A percentile compares a stretch with the other conserved stretches of the same genome.
These are phyloP conservation scores for Myrmecophaga tridactyla DNA, from an alignment of 2,113 vertebrate genomes.

Conservation along the genomic window DNA sequence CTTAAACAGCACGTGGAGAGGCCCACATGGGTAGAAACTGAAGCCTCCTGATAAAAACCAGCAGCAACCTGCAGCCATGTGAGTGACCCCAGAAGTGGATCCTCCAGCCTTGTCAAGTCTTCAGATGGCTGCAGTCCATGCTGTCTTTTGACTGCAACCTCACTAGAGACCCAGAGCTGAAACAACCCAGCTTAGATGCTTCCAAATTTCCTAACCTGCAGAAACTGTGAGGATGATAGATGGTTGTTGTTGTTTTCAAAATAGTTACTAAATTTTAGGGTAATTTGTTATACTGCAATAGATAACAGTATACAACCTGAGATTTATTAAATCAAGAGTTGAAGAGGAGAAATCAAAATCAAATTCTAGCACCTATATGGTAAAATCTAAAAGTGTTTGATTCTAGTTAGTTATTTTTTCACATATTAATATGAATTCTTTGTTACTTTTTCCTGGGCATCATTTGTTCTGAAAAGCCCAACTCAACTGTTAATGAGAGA, in stretches of 20 bases:
- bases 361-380: background rate
- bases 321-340: background rate
- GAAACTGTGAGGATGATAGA: too few species aligned
- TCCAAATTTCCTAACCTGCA: too few species aligned
- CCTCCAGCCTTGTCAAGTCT: background rate
- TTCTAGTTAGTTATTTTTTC: background rate
- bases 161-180: background rate
- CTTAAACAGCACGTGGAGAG: background rate
- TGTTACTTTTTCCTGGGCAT: background rate
- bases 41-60: background rate
- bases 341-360: conserved; percentile 1
- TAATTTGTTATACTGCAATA: background rate
- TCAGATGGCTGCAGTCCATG: background rate
- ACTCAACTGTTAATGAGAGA: background rate
- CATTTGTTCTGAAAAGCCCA: background rate
- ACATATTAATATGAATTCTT: background rate
- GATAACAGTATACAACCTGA: background rate
- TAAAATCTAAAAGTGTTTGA: background rate
- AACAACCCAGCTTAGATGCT: too few species aligned
- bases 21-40: background rate
- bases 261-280: too few species aligned
- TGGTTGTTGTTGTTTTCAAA: too few species aligned
- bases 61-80: background rate
- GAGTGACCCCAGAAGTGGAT: background rate
- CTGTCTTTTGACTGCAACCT: background rate